A percentile compares a stretch with the other conserved stretches of the same genome.
Evolutionary conservation across 2,888 invertebrate species (phyloP).

Genomic region (Morinoia aosen): DNA sequence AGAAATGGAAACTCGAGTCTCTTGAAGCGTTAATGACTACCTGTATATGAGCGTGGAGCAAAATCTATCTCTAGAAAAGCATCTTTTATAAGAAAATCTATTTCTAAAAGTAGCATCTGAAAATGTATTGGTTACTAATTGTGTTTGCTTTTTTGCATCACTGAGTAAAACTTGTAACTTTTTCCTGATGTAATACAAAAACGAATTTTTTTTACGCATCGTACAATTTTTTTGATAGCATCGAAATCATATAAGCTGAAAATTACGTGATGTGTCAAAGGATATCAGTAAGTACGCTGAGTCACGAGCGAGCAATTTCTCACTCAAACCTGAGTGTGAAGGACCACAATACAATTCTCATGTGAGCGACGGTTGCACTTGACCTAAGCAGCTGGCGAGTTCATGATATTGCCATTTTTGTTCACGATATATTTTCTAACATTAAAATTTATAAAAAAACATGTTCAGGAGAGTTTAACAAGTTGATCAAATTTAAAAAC

Average conservation of each 20-base stretch:
- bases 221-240: neutral
- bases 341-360: neutral
- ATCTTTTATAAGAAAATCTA: too few relatives aligned
- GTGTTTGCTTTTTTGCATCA: too few relatives aligned
- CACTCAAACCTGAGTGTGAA: neutral
- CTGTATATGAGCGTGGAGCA: too few relatives aligned
- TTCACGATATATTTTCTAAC: neutral
- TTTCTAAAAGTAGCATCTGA: too few relatives aligned
- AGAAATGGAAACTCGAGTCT: too few relatives aligned
- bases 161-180: too few relatives aligned
- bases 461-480: neutral
- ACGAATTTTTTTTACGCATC: too few relatives aligned
- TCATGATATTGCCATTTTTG: neutral
- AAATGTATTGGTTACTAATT: too few relatives aligned
- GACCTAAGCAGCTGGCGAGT: neutral
- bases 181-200: too few relatives aligned
- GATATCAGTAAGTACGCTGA: neutral
- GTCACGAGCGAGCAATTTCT: neutral
- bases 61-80: too few relatives aligned
- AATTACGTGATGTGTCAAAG: neutral
- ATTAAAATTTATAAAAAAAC: neutral
- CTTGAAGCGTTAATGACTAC: too few relatives aligned
- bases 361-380: neutral
- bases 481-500: neutral
- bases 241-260: neutral